Percentiles rank a stretch among this genome's conserved stretches.
Conservation (phyloP, 2,113 vertebrate species). For the Heterocephalus glaber region DNA sequence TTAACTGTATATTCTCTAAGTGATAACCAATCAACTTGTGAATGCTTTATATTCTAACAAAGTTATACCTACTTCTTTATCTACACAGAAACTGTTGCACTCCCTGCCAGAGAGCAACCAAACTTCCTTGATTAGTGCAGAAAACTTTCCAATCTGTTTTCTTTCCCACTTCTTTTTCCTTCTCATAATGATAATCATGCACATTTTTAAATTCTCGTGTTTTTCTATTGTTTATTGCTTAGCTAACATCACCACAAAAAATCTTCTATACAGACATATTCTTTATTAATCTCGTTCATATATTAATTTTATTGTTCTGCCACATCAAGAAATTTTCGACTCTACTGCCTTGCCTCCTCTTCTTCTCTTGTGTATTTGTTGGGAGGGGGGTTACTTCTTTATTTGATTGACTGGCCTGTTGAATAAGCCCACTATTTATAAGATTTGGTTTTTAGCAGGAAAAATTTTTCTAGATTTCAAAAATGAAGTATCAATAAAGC, state of each 20-base stretch:
- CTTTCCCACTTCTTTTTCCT: background rate
- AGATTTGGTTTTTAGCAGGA: background rate
- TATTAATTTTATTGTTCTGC: background rate
- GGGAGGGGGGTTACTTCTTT: background rate
- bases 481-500: background rate
- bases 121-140: background rate
- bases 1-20: background rate
- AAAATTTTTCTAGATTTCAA: constrained; percentile 9
- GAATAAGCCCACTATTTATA: constrained; percentile 26
- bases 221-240: background rate
- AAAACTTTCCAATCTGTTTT: constrained; percentile 15
- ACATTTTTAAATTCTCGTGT: background rate
- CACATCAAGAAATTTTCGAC: background rate
- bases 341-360: background rate
- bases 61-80: background rate
- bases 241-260: background rate
- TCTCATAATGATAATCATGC: background rate
- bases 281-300: background rate
- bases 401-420: background rate
- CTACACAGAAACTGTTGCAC: background rate
- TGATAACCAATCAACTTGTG: background rate
- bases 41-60: background rate
- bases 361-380: background rate
- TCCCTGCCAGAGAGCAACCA: background rate
- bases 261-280: background rate